Evolutionary conservation across 2,797 vertebrate species (phyloP).

Genomic region (Sebastes itinus): DNA sequence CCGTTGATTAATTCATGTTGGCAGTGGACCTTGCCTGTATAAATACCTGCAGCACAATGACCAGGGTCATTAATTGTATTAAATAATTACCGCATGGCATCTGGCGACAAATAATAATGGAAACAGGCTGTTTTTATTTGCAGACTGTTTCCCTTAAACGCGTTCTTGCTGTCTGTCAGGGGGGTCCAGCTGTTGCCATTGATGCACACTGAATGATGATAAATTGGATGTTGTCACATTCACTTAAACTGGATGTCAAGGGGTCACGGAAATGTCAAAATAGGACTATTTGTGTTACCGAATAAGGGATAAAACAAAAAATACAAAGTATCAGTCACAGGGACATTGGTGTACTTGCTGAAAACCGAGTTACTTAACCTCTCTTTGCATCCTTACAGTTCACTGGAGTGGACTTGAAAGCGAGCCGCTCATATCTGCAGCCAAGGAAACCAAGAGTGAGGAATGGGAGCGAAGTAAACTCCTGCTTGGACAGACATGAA

Average conservation of each 20-base stretch:
- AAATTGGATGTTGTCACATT: conserved; percentile 48
- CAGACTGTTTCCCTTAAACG: conserved; percentile 5
- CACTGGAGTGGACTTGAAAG: conserved; percentile 51
- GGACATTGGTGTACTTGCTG: background rate
- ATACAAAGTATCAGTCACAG: background rate
- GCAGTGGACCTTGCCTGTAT: conserved; percentile 40
- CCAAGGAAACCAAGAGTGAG: conserved; percentile 42
- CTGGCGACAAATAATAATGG: conserved; percentile 50
- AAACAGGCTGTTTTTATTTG: conserved; percentile 45
- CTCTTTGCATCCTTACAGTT: conserved; percentile 25
- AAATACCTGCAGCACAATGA: conserved; percentile 64
- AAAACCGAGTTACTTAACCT: conserved; percentile 29
- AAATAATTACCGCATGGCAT: conserved; percentile 58
- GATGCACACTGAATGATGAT: conserved; percentile 31
- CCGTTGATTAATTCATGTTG: conserved; percentile 61
- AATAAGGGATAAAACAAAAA: conserved; percentile 1
- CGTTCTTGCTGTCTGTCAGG: background rate
- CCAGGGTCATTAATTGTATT: conserved; percentile 66
- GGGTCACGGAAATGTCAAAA: conserved; percentile 38
- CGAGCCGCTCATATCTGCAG: conserved; percentile 30
- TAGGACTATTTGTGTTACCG: conserved; percentile 10
- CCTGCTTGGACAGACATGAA: conserved; percentile 48
- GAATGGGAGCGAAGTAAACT: conserved; percentile 42
- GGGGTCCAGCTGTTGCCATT: conserved; percentile 16
- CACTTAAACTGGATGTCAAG: conserved; percentile 34